phyloP scores from a whole-genome alignment of 1,140 invertebrate species.

The Steinernema feltiae region DNA sequence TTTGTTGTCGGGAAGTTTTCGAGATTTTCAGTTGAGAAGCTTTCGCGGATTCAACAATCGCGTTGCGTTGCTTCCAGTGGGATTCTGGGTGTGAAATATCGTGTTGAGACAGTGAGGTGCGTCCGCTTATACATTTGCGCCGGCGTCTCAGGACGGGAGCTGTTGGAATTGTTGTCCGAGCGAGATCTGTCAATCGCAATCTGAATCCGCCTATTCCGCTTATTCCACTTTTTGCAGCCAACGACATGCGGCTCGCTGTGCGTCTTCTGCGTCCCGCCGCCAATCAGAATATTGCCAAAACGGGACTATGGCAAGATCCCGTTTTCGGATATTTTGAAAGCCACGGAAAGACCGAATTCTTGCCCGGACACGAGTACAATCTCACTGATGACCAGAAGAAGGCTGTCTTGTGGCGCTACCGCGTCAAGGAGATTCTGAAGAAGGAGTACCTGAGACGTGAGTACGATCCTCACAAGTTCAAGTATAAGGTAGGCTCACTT shows the following conservation, averaged over 20 bases:
- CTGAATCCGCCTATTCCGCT: background rate
- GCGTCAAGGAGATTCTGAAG: constrained; percentile 58
- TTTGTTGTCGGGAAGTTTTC: too few species aligned
- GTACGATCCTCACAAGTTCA: constrained; percentile 54
- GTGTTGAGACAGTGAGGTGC: too few species aligned
- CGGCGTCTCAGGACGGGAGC: too few species aligned
- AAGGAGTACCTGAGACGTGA: constrained; percentile 56
- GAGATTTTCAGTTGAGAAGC: too few species aligned
- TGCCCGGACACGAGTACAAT: constrained; percentile 55
- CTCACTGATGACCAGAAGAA: constrained; percentile 56
- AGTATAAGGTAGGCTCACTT: constrained; percentile 50
- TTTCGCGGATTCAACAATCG: too few species aligned
- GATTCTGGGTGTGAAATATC: too few species aligned
- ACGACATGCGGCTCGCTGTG: constrained; percentile 46
- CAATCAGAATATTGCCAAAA: constrained; percentile 52
- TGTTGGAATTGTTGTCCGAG: too few species aligned
- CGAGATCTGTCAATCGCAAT: too few species aligned
- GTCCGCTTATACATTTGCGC: too few species aligned
- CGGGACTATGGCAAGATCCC: constrained; percentile 56
- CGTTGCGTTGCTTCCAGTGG: too few species aligned
- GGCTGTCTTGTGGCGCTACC: constrained; percentile 55
- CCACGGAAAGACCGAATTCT: constrained; percentile 56
- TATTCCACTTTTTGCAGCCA: constrained; percentile 1
- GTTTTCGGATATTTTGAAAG: constrained; percentile 56
- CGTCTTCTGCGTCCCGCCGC: constrained; percentile 52